Base-by-base conservation (phyloP, 2,113 vertebrate genomes). In the Artemisiospiza belli region DNA sequence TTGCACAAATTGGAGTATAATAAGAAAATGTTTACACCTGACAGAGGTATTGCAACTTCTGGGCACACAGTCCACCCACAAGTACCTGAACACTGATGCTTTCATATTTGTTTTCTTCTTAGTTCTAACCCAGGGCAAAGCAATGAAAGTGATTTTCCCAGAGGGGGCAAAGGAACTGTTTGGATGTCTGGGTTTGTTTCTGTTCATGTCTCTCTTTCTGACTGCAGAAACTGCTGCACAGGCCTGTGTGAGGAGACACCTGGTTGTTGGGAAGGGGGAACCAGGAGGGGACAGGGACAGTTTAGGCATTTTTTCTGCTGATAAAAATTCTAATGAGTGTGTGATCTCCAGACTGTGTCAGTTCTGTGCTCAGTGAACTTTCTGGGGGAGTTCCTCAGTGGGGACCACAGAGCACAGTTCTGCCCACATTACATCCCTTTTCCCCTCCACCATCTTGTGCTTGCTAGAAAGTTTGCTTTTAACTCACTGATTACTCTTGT, bases 381-480 rank as follows among this genome's bases (percentile, higher is more conserved):
- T 43, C 59, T 3, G 4, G n/a, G 70, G 1, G 0, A 28, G 44
- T 39, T 54, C 9, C 37, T 52, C 67, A 14, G 33, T 0, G 0
- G 15, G 64, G 31, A 57, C 64, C 6, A 1, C 41, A 66, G 61
- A n/a, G 31, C 52, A 12, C 30, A 43, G 62, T 5, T 28, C 69
- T 44, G 41, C 51, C 30, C 14, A 5, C 6, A 11, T 51, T 31
- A 31, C 16, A 39, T 12, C 61, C 16, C 2, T 35, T 89, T 24
- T n/a, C 2, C 22, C 16, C 41, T 68, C 20, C 33, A 28, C n/a
- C 35, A 25, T 5, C 15, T 25, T n/a, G 21, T 54, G 9, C 46
- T 68, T 41, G 7, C 35, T 87, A 58, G 31, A 28, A 74, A 66
- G n/a, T 54, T 89, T 41, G n/a, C 28, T 51, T 73, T n/a, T 69